A percentile compares a stretch with the other conserved stretches of the same genome.
These are phyloP conservation scores for Vidua chalybeata DNA, from an alignment of 2,113 vertebrate genomes.

Conservation along the genomic window DNA sequence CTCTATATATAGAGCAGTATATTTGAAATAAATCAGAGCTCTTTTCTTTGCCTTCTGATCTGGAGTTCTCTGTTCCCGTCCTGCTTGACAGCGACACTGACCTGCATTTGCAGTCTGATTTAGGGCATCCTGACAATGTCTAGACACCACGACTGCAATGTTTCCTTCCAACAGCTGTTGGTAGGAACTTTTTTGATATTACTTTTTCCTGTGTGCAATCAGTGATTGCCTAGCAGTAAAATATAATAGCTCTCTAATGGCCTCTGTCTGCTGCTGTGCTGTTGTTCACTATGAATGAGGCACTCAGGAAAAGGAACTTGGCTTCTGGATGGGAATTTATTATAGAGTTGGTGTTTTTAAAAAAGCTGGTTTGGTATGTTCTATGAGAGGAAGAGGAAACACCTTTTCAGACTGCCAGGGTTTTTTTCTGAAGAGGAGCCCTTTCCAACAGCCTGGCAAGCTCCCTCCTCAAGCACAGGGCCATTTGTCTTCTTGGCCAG, in stretches of 20 bases:
- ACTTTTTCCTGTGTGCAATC: background rate
- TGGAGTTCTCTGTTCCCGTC: no score
- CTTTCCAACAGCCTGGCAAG: background rate
- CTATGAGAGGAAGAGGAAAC: background rate
- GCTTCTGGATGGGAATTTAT: background rate
- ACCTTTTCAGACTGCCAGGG: background rate
- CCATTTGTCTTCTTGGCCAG: background rate
- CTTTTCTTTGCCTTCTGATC: no score
- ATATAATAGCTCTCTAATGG: background rate
- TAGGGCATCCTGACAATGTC: background rate
- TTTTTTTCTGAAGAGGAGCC: background rate
- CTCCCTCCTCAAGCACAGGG: background rate
- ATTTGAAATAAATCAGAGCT: no score
- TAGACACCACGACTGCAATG: background rate
- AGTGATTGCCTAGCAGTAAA: background rate
- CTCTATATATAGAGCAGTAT: no score
- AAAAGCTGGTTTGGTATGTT: background rate
- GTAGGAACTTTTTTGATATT: background rate
- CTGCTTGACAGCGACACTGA: no score
- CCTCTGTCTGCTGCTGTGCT: background rate
- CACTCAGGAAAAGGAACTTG: background rate
- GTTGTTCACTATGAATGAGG: background rate
- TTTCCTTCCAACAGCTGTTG: background rate
- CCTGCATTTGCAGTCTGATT: background rate
- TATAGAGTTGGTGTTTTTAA: background rate